Conservation (phyloP, 2,888 invertebrate species). For the Brachyptera risi region DNA sequence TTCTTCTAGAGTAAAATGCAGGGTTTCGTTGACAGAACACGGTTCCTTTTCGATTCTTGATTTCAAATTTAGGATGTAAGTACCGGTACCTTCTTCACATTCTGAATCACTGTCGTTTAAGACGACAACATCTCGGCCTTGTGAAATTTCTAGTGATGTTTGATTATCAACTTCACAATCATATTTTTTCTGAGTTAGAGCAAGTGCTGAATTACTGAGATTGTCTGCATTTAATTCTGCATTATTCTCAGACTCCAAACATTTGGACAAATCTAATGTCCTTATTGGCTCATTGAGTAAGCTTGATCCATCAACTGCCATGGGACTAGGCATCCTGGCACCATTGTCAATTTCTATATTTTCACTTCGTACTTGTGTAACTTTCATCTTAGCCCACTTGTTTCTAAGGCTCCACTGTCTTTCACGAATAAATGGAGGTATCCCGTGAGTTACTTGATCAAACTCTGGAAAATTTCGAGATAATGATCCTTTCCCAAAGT, state of each 20-base stretch:
- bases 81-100: constrained; percentile 57
- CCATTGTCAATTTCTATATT: neutral
- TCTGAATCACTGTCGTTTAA: constrained; percentile 57
- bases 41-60: constrained; percentile 57
- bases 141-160: neutral
- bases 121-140: constrained; percentile 50
- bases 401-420: constrained; percentile 58
- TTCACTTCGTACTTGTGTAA: neutral
- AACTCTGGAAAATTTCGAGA: constrained; percentile 55
- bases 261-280: neutral
- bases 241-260: neutral
- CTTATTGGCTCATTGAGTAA: no score
- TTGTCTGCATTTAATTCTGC: no score
- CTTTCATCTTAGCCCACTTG: constrained; percentile 46
- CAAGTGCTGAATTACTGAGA: no score
- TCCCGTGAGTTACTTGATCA: constrained; percentile 43
- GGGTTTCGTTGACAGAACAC: constrained; percentile 56
- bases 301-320: neutral
- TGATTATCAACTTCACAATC: neutral
- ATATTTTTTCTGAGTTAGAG: no score
- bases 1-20: constrained; percentile 70
- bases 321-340: neutral
- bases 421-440: constrained; percentile 52
- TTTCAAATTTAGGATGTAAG: constrained; percentile 55
- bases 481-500: constrained; percentile 69